phyloP scores from a whole-genome alignment of 2,113 vertebrate species.

The Nestor notabilis region DNA sequence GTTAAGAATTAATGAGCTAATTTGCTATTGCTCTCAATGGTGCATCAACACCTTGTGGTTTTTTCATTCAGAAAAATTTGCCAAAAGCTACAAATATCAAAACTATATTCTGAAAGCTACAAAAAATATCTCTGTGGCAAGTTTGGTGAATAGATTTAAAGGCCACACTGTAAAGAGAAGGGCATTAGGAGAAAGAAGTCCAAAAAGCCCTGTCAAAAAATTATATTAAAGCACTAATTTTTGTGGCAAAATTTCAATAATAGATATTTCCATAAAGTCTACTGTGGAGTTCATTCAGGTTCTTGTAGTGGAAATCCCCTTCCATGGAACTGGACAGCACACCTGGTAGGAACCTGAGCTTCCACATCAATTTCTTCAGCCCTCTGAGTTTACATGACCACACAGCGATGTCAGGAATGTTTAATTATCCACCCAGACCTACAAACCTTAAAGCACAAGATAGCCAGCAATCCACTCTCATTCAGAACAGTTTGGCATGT shows the following conservation, averaged over 20 bases:
- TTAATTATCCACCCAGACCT: not conserved
- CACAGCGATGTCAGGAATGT: not conserved
- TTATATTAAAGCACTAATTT: not conserved
- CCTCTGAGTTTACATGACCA: not conserved
- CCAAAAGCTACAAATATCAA: not conserved
- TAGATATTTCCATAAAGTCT: not conserved
- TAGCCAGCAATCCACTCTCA: constrained; percentile 25
- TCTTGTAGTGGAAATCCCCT: not conserved
- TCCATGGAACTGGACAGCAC: not conserved
- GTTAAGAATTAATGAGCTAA: not conserved
- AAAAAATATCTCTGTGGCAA: not conserved
- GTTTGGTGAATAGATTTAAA: not conserved
- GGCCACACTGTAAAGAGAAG: not conserved
- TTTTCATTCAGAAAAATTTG: constrained; percentile 1
- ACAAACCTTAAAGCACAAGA: constrained; percentile 18
- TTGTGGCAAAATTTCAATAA: not conserved
- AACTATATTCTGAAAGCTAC: not conserved
- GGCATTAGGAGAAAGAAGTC: not conserved
- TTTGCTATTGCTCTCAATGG: not conserved
- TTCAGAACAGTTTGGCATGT: not conserved
- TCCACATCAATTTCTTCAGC: not conserved
- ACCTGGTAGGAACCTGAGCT: not conserved
- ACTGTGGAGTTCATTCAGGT: not conserved
- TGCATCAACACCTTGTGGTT: not conserved
- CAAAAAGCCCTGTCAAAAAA: not conserved